phyloP scores from a whole-genome alignment of 2,888 invertebrate genomes.

The Minunthozetes semirufus region DNA sequence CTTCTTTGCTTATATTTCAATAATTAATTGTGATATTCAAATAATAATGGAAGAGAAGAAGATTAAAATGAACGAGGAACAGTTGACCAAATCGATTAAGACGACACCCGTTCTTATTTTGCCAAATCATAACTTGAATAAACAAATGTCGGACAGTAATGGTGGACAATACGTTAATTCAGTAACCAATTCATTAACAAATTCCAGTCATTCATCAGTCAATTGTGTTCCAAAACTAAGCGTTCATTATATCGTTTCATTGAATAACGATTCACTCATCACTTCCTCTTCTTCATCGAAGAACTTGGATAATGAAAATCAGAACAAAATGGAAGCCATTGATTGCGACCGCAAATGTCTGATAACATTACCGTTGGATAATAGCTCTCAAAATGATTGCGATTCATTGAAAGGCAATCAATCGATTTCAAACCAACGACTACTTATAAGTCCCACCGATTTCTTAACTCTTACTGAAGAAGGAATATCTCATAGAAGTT shows the following conservation, averaged over 20 bases:
- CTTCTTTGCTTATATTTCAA: not conserved
- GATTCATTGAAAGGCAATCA: not conserved
- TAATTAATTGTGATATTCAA: not conserved
- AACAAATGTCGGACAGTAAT: not conserved
- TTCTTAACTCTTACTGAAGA: slow-evolving; percentile 35
- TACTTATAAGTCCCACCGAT: slow-evolving; percentile 36
- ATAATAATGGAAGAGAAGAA: slow-evolving; percentile 15
- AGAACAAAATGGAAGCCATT: not conserved
- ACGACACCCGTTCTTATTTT: slow-evolving; percentile 5
- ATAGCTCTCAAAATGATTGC: not conserved
- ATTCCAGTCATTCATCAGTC: not conserved
- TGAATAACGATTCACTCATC: slow-evolving; percentile 9
- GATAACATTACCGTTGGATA: slow-evolving; percentile 15
- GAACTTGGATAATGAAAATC: not conserved
- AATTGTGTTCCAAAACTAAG: slow-evolving; percentile 13
- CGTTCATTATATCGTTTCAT: slow-evolving; percentile 24
- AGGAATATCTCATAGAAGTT: not conserved
- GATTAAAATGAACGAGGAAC: not conserved
- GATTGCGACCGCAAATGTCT: slow-evolving; percentile 12
- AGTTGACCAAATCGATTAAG: not conserved
- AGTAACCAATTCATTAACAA: too few relatives aligned
- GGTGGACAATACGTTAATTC: not conserved
- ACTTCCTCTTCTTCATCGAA: not conserved
- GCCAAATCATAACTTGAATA: slow-evolving; percentile 13
- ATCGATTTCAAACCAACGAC: slow-evolving; percentile 21